Evolutionary conservation across 2,113 vertebrate genomes (phyloP).

Genomic region (Fulica atra): DNA sequence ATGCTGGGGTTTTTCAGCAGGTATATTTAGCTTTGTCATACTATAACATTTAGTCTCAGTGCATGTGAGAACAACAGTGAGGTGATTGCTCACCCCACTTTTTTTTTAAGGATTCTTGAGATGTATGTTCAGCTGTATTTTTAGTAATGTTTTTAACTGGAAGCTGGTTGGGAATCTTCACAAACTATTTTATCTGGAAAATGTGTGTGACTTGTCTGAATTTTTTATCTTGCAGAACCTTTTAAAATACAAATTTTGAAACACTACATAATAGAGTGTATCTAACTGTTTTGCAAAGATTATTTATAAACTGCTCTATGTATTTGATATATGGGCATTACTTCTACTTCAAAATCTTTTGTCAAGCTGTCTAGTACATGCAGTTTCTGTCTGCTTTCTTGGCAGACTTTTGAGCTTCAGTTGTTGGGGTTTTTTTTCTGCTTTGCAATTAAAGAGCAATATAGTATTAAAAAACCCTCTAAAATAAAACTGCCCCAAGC

Average conservation of each 20-base stretch:
- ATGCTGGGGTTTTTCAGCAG: not conserved
- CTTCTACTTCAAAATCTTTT: not conserved
- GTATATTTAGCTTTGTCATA: conserved; percentile 6
- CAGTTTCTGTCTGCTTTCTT: not conserved
- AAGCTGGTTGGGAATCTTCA: not conserved
- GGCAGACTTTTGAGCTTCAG: not conserved
- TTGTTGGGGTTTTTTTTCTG: not conserved
- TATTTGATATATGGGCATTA: not conserved
- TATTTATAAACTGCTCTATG: not conserved
- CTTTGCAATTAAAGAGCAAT: not conserved
- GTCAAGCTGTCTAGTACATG: not conserved
- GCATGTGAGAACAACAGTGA: not conserved
- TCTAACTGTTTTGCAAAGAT: not conserved
- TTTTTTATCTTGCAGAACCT: not conserved
- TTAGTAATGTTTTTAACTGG: not conserved
- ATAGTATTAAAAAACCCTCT: not conserved
- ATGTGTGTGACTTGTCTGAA: not conserved
- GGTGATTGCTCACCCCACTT: not conserved
- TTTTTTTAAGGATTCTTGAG: not conserved
- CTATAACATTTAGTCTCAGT: not conserved
- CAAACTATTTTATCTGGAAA: not conserved
- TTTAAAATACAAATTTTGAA: not conserved
- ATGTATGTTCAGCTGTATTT: not conserved
- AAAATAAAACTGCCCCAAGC: too few species aligned
- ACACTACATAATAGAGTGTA: not conserved